Evolutionary conservation across 2,113 vertebrate genomes (phyloP).

Genomic region (Saguinus midas): DNA sequence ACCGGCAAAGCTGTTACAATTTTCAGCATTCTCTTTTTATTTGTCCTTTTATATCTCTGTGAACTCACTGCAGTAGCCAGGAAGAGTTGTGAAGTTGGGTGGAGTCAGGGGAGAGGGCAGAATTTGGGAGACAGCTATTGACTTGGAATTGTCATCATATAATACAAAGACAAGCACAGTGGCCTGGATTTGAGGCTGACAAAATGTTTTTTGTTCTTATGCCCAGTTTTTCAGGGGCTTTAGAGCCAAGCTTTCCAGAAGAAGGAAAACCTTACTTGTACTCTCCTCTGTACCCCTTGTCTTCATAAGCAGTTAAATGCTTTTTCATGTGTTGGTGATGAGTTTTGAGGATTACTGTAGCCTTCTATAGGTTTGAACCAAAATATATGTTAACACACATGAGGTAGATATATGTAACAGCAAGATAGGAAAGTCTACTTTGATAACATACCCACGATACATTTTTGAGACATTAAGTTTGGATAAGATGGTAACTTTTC

Average conservation of each 20-base stretch:
- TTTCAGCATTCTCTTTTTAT: not conserved
- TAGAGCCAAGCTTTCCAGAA: constrained; percentile 46
- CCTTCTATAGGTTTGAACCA: not conserved
- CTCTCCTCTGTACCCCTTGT: not conserved
- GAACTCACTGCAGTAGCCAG: not conserved
- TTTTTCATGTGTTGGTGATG: not conserved
- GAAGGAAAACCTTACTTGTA: not conserved
- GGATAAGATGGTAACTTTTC: not conserved
- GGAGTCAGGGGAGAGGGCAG: not conserved
- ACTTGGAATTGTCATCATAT: not conserved
- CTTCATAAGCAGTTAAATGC: not conserved
- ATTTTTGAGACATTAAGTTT: not conserved
- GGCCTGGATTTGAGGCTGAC: constrained; percentile 26
- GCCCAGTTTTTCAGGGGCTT: not conserved
- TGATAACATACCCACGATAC: not conserved
- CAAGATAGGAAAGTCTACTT: not conserved
- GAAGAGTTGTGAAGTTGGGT: not conserved
- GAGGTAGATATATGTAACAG: not conserved
- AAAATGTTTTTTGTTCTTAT: constrained; percentile 27
- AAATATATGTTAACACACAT: not conserved
- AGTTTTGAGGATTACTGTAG: not conserved
- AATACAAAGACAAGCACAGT: constrained; percentile 1
- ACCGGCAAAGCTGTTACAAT: not conserved
- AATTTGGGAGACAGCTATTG: not conserved
- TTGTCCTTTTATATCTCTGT: not conserved